Evolutionary conservation across 1,140 invertebrate species (phyloP).

Genomic region (Ruditapes philippinarum): DNA sequence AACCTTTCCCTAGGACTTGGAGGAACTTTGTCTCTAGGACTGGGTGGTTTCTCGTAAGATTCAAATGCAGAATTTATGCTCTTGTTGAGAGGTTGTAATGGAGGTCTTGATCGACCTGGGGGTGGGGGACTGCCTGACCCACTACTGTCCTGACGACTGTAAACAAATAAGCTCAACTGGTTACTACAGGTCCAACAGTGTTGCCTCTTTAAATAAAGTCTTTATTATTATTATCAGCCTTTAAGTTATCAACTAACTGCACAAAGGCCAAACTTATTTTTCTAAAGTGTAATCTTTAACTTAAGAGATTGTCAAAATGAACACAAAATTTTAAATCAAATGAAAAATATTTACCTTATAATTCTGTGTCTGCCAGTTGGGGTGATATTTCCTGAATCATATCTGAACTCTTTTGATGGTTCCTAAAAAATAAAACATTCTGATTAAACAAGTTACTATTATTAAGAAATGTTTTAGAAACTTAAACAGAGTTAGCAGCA

Average conservation of each 20-base stretch:
- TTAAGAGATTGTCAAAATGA: too few relatives aligned
- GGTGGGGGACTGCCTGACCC: constrained; percentile 70
- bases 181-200: too few relatives aligned
- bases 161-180: neutral
- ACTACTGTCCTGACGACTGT: constrained; percentile 69
- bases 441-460: too few relatives aligned
- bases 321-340: neutral
- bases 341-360: neutral
- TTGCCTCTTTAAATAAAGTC: too few relatives aligned
- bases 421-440: too few relatives aligned
- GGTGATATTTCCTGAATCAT: constrained; percentile 80
- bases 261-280: too few relatives aligned
- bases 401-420: constrained; percentile 68
- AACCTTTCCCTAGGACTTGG: constrained; percentile 31
- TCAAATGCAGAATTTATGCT: constrained; percentile 78
- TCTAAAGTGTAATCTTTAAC: too few relatives aligned
- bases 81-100: constrained; percentile 72
- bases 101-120: constrained; percentile 67
- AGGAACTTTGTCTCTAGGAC: constrained; percentile 28
- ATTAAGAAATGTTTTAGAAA: too few relatives aligned
- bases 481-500: too few relatives aligned
- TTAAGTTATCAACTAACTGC: too few relatives aligned
- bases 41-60: constrained; percentile 75
- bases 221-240: too few relatives aligned
- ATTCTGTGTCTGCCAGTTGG: constrained; percentile 71